phyloP scores from a whole-genome alignment of 1,140 invertebrate species.

The Melipona quadrifasciata region DNA sequence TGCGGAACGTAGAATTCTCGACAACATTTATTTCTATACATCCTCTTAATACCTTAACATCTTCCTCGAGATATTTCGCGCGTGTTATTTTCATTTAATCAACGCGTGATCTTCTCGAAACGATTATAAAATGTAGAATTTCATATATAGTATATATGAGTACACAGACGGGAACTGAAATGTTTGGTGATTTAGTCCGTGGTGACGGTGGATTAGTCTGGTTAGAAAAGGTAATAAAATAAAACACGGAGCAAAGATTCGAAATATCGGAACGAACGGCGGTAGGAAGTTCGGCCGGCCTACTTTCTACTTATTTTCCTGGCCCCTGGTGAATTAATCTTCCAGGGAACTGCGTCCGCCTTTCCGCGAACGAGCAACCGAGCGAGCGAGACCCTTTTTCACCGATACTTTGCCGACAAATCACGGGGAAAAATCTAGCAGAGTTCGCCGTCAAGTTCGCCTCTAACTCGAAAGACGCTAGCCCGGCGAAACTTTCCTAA shows the following conservation, averaged over 20 bases:
- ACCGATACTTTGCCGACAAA: conserved; percentile 52
- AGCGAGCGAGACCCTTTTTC: conserved; percentile 25
- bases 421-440: conserved; percentile 46
- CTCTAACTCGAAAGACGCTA: conserved; percentile 43
- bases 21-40: too few relatives aligned
- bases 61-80: too few relatives aligned
- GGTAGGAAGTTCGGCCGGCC: conserved; percentile 45
- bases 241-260: background rate
- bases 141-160: too few relatives aligned
- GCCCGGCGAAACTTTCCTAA: conserved; percentile 34
- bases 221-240: background rate
- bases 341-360: conserved; percentile 48
- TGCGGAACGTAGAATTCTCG: background rate
- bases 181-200: background rate
- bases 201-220: background rate
- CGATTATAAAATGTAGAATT: too few relatives aligned
- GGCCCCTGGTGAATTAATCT: conserved; percentile 58
- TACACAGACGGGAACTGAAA: background rate
- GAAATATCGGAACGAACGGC: conserved; percentile 20
- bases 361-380: conserved; percentile 1
- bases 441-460: conserved; percentile 43
- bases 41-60: too few relatives aligned
- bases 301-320: conserved; percentile 54
- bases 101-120: too few relatives aligned
- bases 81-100: too few relatives aligned